These are phyloP conservation scores for Sarcophaga peregrina DNA, from an alignment of 1,140 invertebrate species.

Conservation along the genomic window DNA sequence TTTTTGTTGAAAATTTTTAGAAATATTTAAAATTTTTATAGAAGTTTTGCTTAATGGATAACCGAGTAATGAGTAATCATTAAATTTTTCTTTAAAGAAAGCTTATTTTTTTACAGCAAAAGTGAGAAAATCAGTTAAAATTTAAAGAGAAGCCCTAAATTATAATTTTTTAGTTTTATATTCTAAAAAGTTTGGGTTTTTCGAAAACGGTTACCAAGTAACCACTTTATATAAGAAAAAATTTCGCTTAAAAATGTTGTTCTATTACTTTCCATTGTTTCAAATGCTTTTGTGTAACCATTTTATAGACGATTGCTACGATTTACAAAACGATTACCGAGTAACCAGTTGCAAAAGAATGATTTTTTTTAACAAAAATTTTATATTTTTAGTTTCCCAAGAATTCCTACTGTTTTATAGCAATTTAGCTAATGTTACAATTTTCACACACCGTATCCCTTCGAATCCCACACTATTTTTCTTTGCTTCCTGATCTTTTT, in stretches of 20 bases:
- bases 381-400: too few relatives aligned
- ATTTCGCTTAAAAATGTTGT: background rate
- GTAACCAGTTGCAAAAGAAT: background rate
- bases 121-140: too few relatives aligned
- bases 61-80: background rate
- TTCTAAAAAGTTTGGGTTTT: too few relatives aligned
- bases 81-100: background rate
- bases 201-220: background rate
- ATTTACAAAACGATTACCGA: background rate
- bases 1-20: background rate
- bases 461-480: too few relatives aligned
- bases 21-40: background rate
- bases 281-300: background rate
- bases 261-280: background rate
- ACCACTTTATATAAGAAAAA: background rate
- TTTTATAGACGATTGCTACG: background rate
- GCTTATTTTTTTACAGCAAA: background rate
- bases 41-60: background rate
- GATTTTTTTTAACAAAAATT: too few relatives aligned
- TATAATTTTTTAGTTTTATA: too few relatives aligned
- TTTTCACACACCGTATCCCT: too few relatives aligned
- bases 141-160: too few relatives aligned
- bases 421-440: too few relatives aligned
- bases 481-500: too few relatives aligned
- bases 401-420: too few relatives aligned